A percentile compares a stretch with the other conserved stretches of the same genome.
Conservation (phyloP, 2,113 vertebrate genomes). For the Alosa alosa region DNA sequence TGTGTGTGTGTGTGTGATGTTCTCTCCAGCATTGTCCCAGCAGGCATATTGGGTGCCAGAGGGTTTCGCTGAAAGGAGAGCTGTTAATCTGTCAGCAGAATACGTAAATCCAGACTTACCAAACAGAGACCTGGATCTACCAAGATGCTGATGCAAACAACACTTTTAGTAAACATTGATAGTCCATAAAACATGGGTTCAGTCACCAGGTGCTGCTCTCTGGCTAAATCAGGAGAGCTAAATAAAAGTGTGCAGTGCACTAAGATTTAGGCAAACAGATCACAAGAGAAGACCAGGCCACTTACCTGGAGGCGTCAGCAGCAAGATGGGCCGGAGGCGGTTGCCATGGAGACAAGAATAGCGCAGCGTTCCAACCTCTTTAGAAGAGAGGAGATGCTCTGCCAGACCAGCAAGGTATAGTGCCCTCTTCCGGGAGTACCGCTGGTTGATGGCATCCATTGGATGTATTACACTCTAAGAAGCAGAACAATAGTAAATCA, state of each 20-base stretch:
- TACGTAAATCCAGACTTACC: not conserved
- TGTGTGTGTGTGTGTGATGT: not conserved
- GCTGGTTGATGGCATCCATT: conserved; percentile 90
- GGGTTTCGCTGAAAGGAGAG: not conserved
- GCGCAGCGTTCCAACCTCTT: conserved; percentile 76
- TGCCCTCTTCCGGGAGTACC: conserved; percentile 92
- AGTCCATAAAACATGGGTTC: too few species aligned
- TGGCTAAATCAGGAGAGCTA: too few species aligned
- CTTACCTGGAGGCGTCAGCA: conserved; percentile 81
- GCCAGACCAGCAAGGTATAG: conserved; percentile 87
- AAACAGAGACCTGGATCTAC: not conserved
- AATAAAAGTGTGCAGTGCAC: too few species aligned
- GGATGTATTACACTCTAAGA: conserved; percentile 83
- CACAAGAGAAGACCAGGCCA: not conserved
- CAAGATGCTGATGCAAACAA: not conserved
- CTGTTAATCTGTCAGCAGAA: not conserved
- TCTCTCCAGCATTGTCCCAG: not conserved
- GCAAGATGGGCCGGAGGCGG: conserved; percentile 82
- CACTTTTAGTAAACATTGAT: too few species aligned
- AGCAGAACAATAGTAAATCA: not conserved
- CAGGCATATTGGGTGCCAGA: not conserved
- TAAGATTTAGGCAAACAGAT: not conserved
- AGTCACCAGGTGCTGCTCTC: too few species aligned
- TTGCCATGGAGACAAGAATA: conserved; percentile 89
- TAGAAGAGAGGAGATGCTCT: conserved; percentile 70